Evolutionary conservation across 1,140 invertebrate species (phyloP).

Genomic region (Chelonus insularis): DNA sequence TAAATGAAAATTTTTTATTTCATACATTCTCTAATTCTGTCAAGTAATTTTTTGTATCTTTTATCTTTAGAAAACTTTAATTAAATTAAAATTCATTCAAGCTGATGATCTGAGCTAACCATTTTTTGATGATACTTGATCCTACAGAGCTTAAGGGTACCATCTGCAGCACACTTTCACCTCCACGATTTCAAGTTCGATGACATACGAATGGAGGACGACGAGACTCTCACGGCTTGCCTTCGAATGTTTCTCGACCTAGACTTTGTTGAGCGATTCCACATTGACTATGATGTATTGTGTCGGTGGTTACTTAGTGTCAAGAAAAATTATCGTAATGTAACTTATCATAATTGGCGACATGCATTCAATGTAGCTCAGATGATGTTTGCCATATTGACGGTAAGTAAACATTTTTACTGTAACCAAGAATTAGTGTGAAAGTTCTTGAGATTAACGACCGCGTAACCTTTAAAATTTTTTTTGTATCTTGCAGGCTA

Average conservation of each 20-base stretch:
- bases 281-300: constrained; percentile 86
- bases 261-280: constrained; percentile 86
- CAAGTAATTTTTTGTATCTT: too few relatives aligned
- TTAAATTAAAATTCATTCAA: neutral
- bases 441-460: constrained; percentile 9
- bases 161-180: constrained; percentile 79
- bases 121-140: constrained; percentile 23
- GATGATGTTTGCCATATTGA: constrained; percentile 94
- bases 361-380: constrained; percentile 95
- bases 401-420: constrained; percentile 64
- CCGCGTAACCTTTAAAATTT: constrained; percentile 16
- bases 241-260: constrained; percentile 90
- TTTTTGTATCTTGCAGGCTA: constrained; percentile 66
- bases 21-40: too few relatives aligned
- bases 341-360: constrained; percentile 96
- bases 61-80: too few relatives aligned
- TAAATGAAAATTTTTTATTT: too few relatives aligned
- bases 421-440: constrained; percentile 13
- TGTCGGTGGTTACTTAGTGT: constrained; percentile 91
- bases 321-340: constrained; percentile 95
- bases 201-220: constrained; percentile 81
- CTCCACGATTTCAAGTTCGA: constrained; percentile 88
- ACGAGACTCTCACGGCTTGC: constrained; percentile 84
- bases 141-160: constrained; percentile 69
- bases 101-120: neutral